Base-by-base conservation (phyloP, 2,888 invertebrate species). In the Horisme vitalbata region DNA sequence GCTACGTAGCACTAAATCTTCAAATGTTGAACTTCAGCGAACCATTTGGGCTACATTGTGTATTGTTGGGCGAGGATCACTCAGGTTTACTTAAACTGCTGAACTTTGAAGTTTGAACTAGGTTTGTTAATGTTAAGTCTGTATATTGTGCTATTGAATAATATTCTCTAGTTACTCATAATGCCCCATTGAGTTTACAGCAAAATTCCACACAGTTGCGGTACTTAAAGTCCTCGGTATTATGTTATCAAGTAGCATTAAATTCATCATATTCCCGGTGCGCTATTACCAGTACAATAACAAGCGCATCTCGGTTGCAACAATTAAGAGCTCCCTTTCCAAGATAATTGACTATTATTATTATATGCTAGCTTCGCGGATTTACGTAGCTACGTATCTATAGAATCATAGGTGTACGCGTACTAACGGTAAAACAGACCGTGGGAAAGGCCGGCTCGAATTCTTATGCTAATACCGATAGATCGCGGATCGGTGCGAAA, bases 381-480 rank as follows among this genome's bases (percentile, higher is more conserved):
- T 61, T 33, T 51, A 59, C 54, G 58, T 57, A 65, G 55, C 59
- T 1, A 9, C n/a, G 18, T 48, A 28, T 34, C 45, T 47, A 53
- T 34, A 49, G 21, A 48, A 49, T 46, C 26, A 48, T 46, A 51
- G 41, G 51, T 30, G 43, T 52, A 11, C 9, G 57, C 59, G 52
- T 51, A 50, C 55, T 77, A 76, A 76, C 71, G 72, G 71, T 66
- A 49, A 52, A 55, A 59, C 53, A 52, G 52, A 41, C 71, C 83
- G 83, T 85, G 86, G 73, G 84, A 86, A 85, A 65, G 79, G 69
- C 31, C 62, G 59, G 61, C 48, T 52, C 51, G 58, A 54, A 82
- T 82, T 85, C 78, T 81, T 82, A 87, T 87, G 87, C 61, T 73
- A 86, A 87, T 86, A 50, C 53, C 68, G 62, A 75, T 79, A 77